Evolutionary conservation across 1,140 invertebrate genomes (phyloP).

Genomic region (Melanaphis sacchari): DNA sequence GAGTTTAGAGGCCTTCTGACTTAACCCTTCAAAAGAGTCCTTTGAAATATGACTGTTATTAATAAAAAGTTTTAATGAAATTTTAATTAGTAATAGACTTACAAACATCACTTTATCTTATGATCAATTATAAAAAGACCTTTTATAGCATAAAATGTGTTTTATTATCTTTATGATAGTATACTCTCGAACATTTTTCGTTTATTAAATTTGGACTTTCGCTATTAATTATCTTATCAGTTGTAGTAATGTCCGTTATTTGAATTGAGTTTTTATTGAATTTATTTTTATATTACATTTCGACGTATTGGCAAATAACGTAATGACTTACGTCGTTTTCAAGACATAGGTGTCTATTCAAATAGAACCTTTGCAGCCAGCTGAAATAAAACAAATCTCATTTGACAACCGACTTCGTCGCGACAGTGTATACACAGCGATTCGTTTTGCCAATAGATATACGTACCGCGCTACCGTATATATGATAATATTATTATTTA

Average conservation of each 20-base stretch:
- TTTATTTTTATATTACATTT: background rate
- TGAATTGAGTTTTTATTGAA: background rate
- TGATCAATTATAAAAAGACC: background rate
- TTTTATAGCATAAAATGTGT: background rate
- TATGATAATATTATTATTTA: background rate
- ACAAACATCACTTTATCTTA: background rate
- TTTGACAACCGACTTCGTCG: background rate
- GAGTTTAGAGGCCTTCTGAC: background rate
- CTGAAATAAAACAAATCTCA: background rate
- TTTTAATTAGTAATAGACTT: background rate
- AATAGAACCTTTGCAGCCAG: background rate
- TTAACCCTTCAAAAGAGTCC: background rate
- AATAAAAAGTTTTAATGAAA: background rate
- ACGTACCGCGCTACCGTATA: background rate
- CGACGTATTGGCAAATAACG: background rate
- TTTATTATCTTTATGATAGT: background rate
- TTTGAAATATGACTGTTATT: background rate
- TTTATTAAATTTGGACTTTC: background rate
- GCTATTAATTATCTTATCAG: background rate
- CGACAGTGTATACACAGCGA: no score
- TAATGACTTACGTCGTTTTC: background rate
- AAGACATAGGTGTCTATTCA: background rate
- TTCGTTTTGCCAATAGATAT: background rate
- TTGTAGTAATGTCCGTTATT: background rate
- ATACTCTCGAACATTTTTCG: background rate